These are phyloP conservation scores for Lethrus apterus DNA, from an alignment of 1,140 invertebrate genomes.

Conservation along the genomic window DNA sequence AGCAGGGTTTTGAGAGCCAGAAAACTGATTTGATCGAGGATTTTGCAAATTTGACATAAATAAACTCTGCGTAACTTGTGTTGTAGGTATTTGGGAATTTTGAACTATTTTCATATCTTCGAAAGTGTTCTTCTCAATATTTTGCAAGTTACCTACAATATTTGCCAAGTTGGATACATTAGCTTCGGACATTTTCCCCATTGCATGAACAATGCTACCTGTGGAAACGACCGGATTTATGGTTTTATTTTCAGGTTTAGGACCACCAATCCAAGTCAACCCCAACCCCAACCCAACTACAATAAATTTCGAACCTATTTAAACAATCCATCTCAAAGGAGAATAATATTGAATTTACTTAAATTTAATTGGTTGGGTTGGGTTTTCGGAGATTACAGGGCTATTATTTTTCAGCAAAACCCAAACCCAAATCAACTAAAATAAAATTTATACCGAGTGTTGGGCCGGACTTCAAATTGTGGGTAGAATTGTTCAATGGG, in stretches of 20 bases:
- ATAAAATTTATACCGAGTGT: no score
- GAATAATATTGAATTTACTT: no score
- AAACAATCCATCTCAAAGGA: no score
- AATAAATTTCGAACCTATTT: no score
- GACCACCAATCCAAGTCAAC: no score
- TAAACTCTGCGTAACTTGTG: neutral
- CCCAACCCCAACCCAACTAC: no score
- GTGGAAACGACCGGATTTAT: neutral
- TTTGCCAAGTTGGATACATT: conserved; percentile 2
- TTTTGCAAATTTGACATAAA: neutral
- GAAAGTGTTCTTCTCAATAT: neutral
- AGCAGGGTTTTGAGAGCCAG: neutral
- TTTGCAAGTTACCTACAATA: conserved; percentile 6
- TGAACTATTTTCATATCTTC: neutral
- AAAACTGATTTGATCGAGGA: neutral
- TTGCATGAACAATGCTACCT: conserved; percentile 2
- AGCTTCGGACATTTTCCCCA: conserved; percentile 2
- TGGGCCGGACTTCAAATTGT: no score
- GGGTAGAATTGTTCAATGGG: no score
- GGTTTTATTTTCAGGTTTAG: neutral
- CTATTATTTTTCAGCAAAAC: no score
- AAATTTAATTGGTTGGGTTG: no score
- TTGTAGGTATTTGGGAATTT: neutral
- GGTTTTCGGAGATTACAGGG: no score
- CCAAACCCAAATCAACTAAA: no score